Conservation (phyloP, 2,113 vertebrate genomes). For the Saccopteryx bilineata region DNA sequence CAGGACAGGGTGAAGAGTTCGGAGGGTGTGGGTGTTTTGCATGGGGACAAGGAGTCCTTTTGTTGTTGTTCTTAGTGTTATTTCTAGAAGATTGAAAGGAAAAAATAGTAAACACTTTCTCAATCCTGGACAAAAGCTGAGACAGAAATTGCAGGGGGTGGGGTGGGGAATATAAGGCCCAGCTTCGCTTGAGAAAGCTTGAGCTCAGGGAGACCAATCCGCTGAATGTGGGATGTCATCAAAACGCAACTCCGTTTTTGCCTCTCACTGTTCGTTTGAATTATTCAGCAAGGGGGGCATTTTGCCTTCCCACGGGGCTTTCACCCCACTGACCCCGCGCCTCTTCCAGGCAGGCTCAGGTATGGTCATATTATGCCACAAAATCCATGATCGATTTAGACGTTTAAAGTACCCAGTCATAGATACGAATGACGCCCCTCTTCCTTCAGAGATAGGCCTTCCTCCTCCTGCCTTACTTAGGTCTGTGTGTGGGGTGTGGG, state of each 20-base stretch:
- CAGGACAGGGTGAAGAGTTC: constrained; percentile 60
- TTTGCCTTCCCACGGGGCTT: no score
- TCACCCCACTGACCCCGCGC: not conserved
- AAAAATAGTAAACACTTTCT: constrained; percentile 70
- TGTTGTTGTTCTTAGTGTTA: constrained; percentile 45
- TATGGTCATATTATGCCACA: not conserved
- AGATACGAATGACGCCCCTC: not conserved
- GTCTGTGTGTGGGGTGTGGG: not conserved
- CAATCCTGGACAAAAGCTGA: not conserved
- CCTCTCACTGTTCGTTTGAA: not conserved
- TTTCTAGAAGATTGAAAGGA: constrained; percentile 77
- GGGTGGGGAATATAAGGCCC: not conserved
- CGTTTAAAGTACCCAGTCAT: not conserved
- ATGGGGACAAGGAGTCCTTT: constrained; percentile 71
- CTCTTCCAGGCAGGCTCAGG: not conserved
- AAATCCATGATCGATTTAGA: not conserved
- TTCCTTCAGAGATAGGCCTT: not conserved
- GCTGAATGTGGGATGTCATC: not conserved
- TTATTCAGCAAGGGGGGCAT: not conserved
- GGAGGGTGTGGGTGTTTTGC: constrained; percentile 63
- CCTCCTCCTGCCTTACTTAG: not conserved
- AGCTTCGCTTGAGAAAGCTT: not conserved
- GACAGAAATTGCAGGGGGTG: not conserved
- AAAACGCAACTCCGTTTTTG: no score
- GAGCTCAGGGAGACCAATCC: not conserved